A percentile compares a stretch with the other conserved stretches of the same genome.
Evolutionary conservation across 2,797 vertebrate genomes (phyloP).

Genomic region (Bradypodion pumilum): DNA sequence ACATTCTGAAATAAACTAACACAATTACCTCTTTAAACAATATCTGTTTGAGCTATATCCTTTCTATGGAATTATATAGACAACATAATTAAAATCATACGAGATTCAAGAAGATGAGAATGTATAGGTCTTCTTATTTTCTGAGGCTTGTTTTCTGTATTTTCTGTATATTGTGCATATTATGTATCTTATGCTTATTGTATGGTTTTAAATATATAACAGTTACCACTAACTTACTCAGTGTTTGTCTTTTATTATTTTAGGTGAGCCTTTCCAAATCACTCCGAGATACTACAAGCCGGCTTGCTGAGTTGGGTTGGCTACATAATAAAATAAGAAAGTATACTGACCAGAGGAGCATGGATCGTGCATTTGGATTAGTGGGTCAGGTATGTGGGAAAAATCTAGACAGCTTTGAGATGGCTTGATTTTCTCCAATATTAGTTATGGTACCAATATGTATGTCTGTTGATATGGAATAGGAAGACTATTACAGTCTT

Average conservation of each 20-base stretch:
- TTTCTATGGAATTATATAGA: too few species aligned
- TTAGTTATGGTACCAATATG: neutral
- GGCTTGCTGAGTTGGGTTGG: conserved; percentile 94
- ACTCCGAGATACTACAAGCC: conserved; percentile 88
- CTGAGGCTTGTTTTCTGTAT: too few species aligned
- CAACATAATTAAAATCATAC: too few species aligned
- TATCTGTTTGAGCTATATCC: too few species aligned
- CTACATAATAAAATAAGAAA: conserved; percentile 97
- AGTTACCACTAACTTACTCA: too few species aligned
- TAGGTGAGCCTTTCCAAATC: conserved; percentile 91
- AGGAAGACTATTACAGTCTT: neutral
- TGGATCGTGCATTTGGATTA: conserved; percentile 94
- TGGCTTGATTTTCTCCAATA: conserved; percentile 8
- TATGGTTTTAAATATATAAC: too few species aligned
- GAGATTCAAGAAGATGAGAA: too few species aligned
- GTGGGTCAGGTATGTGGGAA: conserved; percentile 89
- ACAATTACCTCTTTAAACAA: too few species aligned
- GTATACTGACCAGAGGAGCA: conserved; percentile 91
- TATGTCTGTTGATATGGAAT: neutral
- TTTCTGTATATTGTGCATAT: too few species aligned
- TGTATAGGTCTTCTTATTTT: too few species aligned
- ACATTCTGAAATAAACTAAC: too few species aligned
- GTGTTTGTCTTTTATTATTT: conserved; percentile 48
- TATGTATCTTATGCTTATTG: too few species aligned
- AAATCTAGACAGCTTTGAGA: conserved; percentile 21